Evolutionary conservation across 2,888 invertebrate species (phyloP).

Genomic region (Clunio marinus): DNA sequence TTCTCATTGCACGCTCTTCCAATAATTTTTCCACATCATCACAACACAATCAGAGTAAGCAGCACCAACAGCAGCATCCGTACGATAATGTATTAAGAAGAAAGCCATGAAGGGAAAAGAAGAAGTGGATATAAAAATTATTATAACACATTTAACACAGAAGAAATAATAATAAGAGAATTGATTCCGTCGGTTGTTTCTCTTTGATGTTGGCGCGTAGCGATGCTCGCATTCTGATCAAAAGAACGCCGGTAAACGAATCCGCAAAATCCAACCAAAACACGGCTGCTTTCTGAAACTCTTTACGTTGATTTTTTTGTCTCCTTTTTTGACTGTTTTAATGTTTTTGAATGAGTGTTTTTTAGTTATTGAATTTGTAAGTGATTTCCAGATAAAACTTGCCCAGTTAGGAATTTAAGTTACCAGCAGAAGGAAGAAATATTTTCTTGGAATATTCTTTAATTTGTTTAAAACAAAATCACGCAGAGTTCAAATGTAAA

Average conservation of each 20-base stretch:
- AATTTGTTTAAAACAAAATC: too few species aligned
- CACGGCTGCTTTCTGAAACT: conserved; percentile 31
- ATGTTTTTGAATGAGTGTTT: too few species aligned
- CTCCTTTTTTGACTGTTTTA: too few species aligned
- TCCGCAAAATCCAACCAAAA: conserved; percentile 49
- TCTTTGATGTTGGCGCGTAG: conserved; percentile 52
- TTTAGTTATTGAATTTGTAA: too few species aligned
- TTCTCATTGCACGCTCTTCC: neutral
- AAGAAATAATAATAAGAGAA: conserved; percentile 36
- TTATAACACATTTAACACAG: conserved; percentile 35
- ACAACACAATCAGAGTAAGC: neutral
- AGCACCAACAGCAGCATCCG: conserved; percentile 12
- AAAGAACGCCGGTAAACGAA: conserved; percentile 46
- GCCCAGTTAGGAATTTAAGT: too few species aligned
- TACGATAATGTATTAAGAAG: too few species aligned
- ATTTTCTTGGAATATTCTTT: too few species aligned
- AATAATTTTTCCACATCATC: neutral
- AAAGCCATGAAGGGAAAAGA: conserved; percentile 9
- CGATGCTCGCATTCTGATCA: conserved; percentile 54
- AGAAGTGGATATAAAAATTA: conserved; percentile 21
- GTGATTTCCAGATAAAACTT: too few species aligned
- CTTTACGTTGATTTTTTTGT: conserved; percentile 34
- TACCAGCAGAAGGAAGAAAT: too few species aligned
- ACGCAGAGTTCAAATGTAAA: too few species aligned
- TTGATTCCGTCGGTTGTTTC: conserved; percentile 42